Conservation (phyloP, 2,888 invertebrate species). For the Criorhina ranunculi region DNA sequence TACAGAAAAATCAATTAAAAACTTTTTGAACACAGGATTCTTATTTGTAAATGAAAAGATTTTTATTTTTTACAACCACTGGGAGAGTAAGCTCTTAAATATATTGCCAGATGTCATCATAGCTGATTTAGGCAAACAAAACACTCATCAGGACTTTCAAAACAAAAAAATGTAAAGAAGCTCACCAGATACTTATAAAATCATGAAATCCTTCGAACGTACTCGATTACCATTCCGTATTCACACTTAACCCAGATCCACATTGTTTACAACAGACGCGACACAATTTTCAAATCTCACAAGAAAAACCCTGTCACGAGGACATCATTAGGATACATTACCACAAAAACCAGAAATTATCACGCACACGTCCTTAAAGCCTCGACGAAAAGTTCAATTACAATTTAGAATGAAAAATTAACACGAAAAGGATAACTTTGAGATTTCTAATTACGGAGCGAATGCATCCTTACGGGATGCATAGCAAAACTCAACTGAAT, state of each 20-base stretch:
- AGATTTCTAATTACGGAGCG: constrained; percentile 3
- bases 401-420: not conserved
- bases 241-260: not conserved
- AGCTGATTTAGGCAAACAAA: too few species aligned
- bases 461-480: constrained; percentile 55
- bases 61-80: too few species aligned
- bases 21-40: too few species aligned
- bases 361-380: not conserved
- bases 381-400: not conserved
- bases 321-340: not conserved
- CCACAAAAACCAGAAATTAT: not conserved
- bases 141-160: not conserved
- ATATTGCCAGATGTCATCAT: too few species aligned
- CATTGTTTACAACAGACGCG: not conserved
- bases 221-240: not conserved
- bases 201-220: not conserved
- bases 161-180: too few species aligned
- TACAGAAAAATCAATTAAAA: too few species aligned
- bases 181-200: not conserved
- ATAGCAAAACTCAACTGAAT: constrained; percentile 52
- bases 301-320: not conserved
- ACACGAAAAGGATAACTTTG: not conserved
- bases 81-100: too few species aligned
- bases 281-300: constrained; percentile 1
- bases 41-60: too few species aligned